phyloP scores from a whole-genome alignment of 2,113 vertebrate species.

The Accipiter cooperii region DNA sequence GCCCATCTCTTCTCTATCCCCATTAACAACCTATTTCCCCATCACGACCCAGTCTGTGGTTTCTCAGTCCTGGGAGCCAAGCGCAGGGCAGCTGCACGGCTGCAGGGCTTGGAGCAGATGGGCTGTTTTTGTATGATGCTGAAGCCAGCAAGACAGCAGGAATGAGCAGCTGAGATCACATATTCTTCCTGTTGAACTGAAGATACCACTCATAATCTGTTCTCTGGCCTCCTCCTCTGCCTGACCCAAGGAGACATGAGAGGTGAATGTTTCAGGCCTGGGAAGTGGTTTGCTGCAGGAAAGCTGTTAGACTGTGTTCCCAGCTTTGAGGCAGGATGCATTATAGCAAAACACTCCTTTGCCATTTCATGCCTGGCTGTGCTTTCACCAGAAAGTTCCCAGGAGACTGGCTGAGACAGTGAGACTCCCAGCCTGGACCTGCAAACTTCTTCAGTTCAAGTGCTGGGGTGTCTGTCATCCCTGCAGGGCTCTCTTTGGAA shows the following conservation, averaged over 20 bases:
- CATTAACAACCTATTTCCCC: background rate
- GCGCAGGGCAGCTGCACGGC: background rate
- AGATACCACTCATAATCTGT: background rate
- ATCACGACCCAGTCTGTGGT: background rate
- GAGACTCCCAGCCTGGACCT: background rate
- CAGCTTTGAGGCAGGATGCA: background rate
- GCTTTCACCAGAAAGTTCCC: background rate
- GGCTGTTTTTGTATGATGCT: background rate
- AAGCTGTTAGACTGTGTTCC: background rate
- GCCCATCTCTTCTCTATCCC: background rate
- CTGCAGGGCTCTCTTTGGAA: background rate
- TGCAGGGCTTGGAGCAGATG: constrained; percentile 34
- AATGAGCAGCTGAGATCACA: constrained; percentile 28
- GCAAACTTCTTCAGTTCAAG: background rate
- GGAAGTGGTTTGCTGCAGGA: background rate
- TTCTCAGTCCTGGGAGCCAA: background rate
- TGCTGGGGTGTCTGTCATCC: background rate
- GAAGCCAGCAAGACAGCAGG: background rate
- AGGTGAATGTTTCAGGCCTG: background rate
- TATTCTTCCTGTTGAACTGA: constrained; percentile 16
- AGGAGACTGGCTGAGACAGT: background rate
- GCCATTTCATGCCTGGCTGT: background rate
- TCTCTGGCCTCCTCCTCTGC: background rate
- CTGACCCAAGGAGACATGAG: background rate
- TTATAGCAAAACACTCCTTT: background rate